Evolutionary conservation across 1,140 invertebrate species (phyloP).

Genomic region (Papilio dardanus): DNA sequence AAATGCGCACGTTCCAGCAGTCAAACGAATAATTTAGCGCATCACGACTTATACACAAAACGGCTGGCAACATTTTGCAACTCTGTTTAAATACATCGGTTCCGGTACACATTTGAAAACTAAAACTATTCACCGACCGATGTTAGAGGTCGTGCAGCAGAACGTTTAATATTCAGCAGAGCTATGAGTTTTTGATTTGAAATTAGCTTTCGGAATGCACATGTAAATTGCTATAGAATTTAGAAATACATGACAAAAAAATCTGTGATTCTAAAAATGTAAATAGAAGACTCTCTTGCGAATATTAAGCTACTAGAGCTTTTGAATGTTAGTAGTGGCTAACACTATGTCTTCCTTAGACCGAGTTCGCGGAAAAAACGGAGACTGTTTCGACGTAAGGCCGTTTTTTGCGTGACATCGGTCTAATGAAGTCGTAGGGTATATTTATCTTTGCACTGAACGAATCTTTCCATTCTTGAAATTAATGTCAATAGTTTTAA

Average conservation of each 20-base stretch:
- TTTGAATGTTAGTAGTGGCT: too few relatives aligned
- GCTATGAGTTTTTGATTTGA: conserved; percentile 27
- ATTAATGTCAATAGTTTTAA: neutral
- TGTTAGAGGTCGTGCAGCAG: conserved; percentile 3
- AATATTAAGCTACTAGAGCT: neutral
- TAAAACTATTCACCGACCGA: conserved; percentile 21
- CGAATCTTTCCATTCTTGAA: neutral
- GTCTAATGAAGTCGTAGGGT: too few relatives aligned
- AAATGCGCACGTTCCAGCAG: conserved; percentile 66
- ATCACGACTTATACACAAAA: conserved; percentile 37
- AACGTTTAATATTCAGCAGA: conserved; percentile 15
- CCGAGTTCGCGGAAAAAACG: too few relatives aligned
- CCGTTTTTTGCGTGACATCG: too few relatives aligned
- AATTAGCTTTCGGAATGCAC: conserved; percentile 24
- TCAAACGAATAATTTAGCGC: conserved; percentile 52
- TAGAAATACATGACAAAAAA: neutral
- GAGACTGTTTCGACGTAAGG: too few relatives aligned
- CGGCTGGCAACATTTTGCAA: neutral
- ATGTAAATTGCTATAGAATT: conserved; percentile 8
- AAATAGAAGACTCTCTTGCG: neutral
- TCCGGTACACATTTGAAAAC: conserved; percentile 13
- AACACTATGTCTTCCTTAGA: too few relatives aligned
- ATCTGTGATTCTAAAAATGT: neutral
- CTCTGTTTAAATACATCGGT: conserved; percentile 24
- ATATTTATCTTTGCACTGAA: neutral